A percentile compares a stretch with the other conserved stretches of the same genome.
phyloP scores from a whole-genome alignment of 2,797 vertebrate genomes.

The Paguma larvata region DNA sequence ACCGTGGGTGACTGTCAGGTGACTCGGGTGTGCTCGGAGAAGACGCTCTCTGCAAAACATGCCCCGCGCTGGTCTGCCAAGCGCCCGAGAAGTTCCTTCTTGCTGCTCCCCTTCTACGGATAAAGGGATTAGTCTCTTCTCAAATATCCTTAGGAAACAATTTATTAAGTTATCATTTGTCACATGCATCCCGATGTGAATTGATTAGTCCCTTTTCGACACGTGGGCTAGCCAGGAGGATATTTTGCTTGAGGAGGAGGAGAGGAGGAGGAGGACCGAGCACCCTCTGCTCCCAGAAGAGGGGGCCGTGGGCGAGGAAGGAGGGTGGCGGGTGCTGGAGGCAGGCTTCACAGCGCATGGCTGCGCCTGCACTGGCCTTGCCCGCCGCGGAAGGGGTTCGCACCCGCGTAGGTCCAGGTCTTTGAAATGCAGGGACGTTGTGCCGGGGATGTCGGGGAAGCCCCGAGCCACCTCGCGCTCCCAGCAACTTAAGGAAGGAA shows the following conservation, averaged over 20 bases:
- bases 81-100: neutral
- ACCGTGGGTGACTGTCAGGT: accelerated
- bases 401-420: accelerated
- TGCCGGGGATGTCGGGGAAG: accelerated
- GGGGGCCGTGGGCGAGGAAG: neutral
- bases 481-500: neutral
- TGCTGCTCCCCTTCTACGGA: neutral
- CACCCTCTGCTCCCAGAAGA: accelerated
- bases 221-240: neutral
- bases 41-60: neutral
- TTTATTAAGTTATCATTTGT: neutral
- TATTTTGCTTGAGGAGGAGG: neutral
- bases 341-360: accelerated
- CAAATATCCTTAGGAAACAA: neutral
- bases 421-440: neutral
- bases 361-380: accelerated
- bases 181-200: neutral
- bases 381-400: neutral
- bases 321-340: accelerated
- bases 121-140: neutral
- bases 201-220: no score
- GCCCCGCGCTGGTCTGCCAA: neutral
- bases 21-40: no score
- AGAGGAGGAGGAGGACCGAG: neutral
- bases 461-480: accelerated